These are phyloP conservation scores for Orius laevigatus DNA, from an alignment of 1,140 invertebrate genomes.

Conservation along the genomic window DNA sequence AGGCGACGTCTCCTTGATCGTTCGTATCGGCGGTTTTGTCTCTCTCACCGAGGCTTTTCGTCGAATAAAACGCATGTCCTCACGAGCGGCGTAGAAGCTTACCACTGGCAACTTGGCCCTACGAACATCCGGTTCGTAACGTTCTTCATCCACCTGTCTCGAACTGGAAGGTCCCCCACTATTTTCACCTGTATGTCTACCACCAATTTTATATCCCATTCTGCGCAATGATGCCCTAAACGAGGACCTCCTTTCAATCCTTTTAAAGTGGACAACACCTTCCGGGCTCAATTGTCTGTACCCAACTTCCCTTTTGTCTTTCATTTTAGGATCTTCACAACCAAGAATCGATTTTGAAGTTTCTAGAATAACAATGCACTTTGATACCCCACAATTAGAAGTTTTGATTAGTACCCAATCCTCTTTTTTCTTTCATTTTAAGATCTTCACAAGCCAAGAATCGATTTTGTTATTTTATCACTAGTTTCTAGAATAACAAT, in stretches of 20 bases:
- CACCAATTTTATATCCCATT: conserved; percentile 28
- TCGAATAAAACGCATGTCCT: conserved; percentile 25
- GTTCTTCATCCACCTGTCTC: neutral
- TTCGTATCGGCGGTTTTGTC: conserved; percentile 24
- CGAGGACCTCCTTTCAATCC: conserved; percentile 9
- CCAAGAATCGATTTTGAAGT: too few relatives aligned
- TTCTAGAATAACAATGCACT: too few relatives aligned
- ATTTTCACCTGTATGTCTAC: conserved; percentile 21
- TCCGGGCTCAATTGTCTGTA: too few relatives aligned
- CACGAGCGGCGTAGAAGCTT: conserved; percentile 21
- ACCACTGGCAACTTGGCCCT: conserved; percentile 15
- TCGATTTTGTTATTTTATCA: too few relatives aligned
- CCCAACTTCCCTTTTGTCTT: too few relatives aligned
- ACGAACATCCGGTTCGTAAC: conserved; percentile 4
- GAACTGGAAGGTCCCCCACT: conserved; percentile 5
- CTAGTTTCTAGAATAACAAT: too few relatives aligned
- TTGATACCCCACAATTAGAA: too few relatives aligned
- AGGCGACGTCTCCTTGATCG: neutral
- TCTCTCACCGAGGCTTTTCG: conserved; percentile 20
- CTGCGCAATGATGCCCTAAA: conserved; percentile 50
- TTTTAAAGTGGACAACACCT: too few relatives aligned
- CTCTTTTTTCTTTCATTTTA: too few relatives aligned
- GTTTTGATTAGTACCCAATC: too few relatives aligned
- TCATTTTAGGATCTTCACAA: too few relatives aligned
- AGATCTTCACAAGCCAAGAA: too few relatives aligned